Conservation (phyloP, 2,113 vertebrate species). For the Rutilus rutilus region DNA sequence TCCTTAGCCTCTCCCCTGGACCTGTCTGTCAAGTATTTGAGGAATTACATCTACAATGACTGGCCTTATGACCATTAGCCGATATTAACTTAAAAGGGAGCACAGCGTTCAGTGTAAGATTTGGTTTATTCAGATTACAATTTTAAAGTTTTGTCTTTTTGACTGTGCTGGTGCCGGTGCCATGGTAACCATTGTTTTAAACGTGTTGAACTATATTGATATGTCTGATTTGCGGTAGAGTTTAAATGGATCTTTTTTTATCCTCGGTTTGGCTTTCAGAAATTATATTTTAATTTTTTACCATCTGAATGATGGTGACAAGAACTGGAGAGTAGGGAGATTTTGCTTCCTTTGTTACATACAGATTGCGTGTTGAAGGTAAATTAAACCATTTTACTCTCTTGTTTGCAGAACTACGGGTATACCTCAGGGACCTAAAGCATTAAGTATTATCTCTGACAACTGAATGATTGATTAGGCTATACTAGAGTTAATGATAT, state of each 20-base stretch:
- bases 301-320: slow-evolving; percentile 28
- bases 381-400: slow-evolving; percentile 15
- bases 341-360: not conserved
- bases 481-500: slow-evolving; percentile 8
- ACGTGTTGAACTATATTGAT: not conserved
- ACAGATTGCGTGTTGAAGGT: slow-evolving; percentile 20
- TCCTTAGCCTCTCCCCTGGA: slow-evolving; percentile 50
- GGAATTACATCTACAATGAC: slow-evolving; percentile 67
- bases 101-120: not conserved
- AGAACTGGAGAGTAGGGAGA: slow-evolving; percentile 21
- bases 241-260: not conserved
- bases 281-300: slow-evolving; percentile 27
- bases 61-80: slow-evolving; percentile 62
- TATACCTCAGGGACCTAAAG: not conserved
- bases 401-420: not conserved
- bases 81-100: not conserved
- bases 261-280: not conserved
- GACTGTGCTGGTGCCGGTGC: not conserved
- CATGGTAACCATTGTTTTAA: not conserved
- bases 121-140: slow-evolving; percentile 1
- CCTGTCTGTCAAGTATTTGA: slow-evolving; percentile 59
- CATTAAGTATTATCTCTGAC: not conserved
- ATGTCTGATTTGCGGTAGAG: not conserved
- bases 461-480: slow-evolving; percentile 13
- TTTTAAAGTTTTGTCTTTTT: not conserved